Evolutionary conservation across 1,140 invertebrate genomes (phyloP).

Genomic region (Trichogramma pretiosum): DNA sequence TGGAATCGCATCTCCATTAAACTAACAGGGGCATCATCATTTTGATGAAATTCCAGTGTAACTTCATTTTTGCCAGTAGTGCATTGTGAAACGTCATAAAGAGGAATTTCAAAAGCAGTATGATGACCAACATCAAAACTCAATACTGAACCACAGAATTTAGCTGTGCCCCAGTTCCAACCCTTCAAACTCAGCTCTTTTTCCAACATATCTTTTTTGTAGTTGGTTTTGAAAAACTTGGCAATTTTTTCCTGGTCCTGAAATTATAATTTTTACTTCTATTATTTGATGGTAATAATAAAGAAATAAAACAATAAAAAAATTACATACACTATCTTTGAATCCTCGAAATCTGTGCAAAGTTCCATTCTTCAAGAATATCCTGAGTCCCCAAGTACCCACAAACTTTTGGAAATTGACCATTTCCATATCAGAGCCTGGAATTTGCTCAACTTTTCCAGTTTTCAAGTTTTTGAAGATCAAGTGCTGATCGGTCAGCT

Average conservation of each 20-base stretch:
- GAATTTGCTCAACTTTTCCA: slow-evolving; percentile 90
- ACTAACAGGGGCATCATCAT: slow-evolving; percentile 95
- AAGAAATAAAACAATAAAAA: neutral
- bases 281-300: neutral
- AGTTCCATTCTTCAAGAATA: slow-evolving; percentile 85
- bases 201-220: slow-evolving; percentile 77
- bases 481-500: slow-evolving; percentile 84
- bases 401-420: slow-evolving; percentile 90
- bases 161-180: slow-evolving; percentile 98
- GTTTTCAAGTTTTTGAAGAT: slow-evolving; percentile 94
- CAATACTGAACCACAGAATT: slow-evolving; percentile 85
- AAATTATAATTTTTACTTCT: slow-evolving; percentile 19
- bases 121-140: slow-evolving; percentile 86
- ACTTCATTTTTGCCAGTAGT: slow-evolving; percentile 98
- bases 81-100: slow-evolving; percentile 93
- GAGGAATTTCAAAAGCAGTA: slow-evolving; percentile 91
- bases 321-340: slow-evolving; percentile 69
- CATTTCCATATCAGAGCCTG: slow-evolving; percentile 74
- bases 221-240: slow-evolving; percentile 78
- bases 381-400: slow-evolving; percentile 76
- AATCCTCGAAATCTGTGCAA: slow-evolving; percentile 91
- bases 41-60: slow-evolving; percentile 96
- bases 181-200: slow-evolving; percentile 93
- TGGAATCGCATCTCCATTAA: slow-evolving; percentile 97
- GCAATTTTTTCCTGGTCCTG: slow-evolving; percentile 74